phyloP scores from a whole-genome alignment of 1,140 invertebrate species.

The Dryas iulia region DNA sequence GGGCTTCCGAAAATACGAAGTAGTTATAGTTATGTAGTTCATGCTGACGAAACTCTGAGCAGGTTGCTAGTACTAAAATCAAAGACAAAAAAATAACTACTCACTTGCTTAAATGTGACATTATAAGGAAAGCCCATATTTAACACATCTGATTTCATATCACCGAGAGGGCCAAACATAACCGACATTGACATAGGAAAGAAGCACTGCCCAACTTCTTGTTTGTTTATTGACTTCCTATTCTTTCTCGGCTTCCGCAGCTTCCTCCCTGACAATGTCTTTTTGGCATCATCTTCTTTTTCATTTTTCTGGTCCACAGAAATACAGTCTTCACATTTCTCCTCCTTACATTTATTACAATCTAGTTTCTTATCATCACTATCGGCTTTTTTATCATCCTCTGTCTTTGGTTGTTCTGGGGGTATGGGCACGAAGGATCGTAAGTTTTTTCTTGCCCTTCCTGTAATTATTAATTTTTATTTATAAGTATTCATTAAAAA shows the following conservation, averaged over 20 bases:
- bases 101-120: slow-evolving; percentile 92
- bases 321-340: slow-evolving; percentile 57
- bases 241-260: slow-evolving; percentile 66
- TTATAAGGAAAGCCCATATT: slow-evolving; percentile 90
- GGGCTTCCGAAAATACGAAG: too few relatives aligned
- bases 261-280: slow-evolving; percentile 51
- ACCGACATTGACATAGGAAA: slow-evolving; percentile 94
- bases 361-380: slow-evolving; percentile 52
- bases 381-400: slow-evolving; percentile 61
- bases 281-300: slow-evolving; percentile 57
- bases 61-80: too few relatives aligned
- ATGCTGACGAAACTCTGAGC: too few relatives aligned
- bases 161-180: slow-evolving; percentile 88
- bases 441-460: slow-evolving; percentile 64
- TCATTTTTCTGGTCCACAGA: slow-evolving; percentile 48
- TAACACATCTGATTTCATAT: slow-evolving; percentile 80
- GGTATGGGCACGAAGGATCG: slow-evolving; percentile 67
- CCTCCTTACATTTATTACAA: slow-evolving; percentile 58
- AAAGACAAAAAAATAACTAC: neutral
- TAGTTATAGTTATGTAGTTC: too few relatives aligned
- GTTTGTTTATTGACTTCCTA: slow-evolving; percentile 61
- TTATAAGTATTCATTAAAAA: neutral
- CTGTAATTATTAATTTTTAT: slow-evolving; percentile 48
- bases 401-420: slow-evolving; percentile 47
- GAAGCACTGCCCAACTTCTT: slow-evolving; percentile 73